Base-by-base conservation (phyloP, 2,888 invertebrate genomes). In the Drosophila melanosoma region DNA sequence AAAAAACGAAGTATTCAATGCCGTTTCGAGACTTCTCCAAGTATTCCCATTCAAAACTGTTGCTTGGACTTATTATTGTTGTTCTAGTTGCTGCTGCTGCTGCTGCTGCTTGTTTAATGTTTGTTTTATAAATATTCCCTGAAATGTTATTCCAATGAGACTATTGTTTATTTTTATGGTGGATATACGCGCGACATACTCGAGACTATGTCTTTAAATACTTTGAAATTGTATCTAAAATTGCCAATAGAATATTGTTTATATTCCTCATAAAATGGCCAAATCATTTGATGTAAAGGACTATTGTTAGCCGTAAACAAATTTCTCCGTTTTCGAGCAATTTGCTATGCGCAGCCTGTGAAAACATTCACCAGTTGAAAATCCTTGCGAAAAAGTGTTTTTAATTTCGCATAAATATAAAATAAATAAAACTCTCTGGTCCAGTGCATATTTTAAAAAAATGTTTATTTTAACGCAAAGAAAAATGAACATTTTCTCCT, bases 381-480 rank as follows among this genome's bases (percentile, higher is more conserved):
- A 78, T 82, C 84, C 83, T 86, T 86, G 90, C 89, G 82, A 86
- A 83, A 90, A 88, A 77, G 76, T 71, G 74, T 79, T 86, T 88
- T 90, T 83, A 86, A 83, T 83, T 90, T 90, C 87, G 80, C 87
- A 81, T 82, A 90, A 74, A 86, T 90, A 88, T 86, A 79, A 91
- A 90, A 81, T 88, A 86, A 90, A 85, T 89, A 84, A 72, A 80
- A 56, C 12, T 56, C 65, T 32, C 40, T 36, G 51, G 65, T 62
- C 57, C 57, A 59, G 60, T 61, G 72, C 54, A 67, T 63, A 74
- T 59, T 76, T 85, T 69, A 52, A 70, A 74, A 71, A 79, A 69
- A 73, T 90, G 90, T 90, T 90, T 90, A 87, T 77, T 90, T 87
- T 84, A 90, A 81, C 82, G 87, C 90, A 87, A 90, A 89, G 89